A percentile compares a stretch with the other conserved stretches of the same genome.
phyloP scores from a whole-genome alignment of 2,113 vertebrate species.

The Cervus canadensis region DNA sequence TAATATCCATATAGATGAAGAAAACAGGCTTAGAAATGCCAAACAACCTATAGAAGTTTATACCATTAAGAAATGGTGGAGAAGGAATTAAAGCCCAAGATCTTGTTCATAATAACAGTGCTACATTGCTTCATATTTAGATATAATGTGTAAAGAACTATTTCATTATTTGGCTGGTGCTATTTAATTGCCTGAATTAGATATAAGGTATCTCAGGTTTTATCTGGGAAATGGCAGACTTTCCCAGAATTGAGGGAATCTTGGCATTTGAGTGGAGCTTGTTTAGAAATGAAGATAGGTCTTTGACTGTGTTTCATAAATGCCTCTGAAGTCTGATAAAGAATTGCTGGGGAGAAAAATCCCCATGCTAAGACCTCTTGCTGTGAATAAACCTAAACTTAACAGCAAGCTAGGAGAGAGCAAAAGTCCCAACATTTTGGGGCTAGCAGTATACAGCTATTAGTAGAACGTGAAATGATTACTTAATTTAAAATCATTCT shows the following conservation, averaged over 20 bases:
- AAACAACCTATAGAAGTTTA: background rate
- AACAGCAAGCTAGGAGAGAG: background rate
- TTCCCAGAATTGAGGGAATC: background rate
- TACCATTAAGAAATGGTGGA: background rate
- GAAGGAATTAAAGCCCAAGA: background rate
- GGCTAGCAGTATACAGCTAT: background rate
- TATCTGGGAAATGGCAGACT: background rate
- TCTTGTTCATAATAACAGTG: background rate
- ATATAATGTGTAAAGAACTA: background rate
- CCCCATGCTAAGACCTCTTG: background rate
- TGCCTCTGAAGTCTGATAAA: background rate
- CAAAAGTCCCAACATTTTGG: background rate
- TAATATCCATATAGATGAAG: background rate
- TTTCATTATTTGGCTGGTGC: background rate
- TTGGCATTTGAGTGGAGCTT: background rate
- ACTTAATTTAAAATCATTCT: background rate
- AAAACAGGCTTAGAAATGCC: background rate
- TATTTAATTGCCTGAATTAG: background rate
- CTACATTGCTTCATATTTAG: background rate
- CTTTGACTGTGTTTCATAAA: background rate
- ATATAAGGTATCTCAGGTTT: background rate
- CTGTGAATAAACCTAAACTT: background rate
- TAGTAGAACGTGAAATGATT: background rate
- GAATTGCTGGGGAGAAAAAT: background rate
- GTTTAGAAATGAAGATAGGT: background rate